These are phyloP conservation scores for Anastrepha ludens DNA, from an alignment of 1,140 invertebrate genomes.

Conservation along the genomic window DNA sequence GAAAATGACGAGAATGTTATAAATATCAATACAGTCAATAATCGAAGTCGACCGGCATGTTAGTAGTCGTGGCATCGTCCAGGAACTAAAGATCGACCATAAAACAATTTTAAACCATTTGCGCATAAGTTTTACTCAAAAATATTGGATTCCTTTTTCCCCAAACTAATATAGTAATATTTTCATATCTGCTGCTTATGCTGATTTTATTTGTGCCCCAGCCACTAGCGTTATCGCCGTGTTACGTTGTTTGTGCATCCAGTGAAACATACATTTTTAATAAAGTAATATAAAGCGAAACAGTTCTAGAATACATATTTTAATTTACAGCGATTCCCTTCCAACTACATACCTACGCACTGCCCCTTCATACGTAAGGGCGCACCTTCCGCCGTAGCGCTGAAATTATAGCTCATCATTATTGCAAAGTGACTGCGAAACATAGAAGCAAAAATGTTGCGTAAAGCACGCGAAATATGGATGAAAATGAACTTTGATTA, in stretches of 20 bases:
- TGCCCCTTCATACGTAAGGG: not conserved
- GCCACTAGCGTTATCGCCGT: not conserved
- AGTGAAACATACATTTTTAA: conserved; percentile 15
- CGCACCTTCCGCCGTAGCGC: not conserved
- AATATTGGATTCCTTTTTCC: too few relatives aligned
- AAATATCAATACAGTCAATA: too few relatives aligned
- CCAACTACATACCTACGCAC: not conserved
- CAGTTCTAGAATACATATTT: conserved; percentile 15
- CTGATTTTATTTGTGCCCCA: too few relatives aligned
- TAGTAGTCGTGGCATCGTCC: too few relatives aligned
- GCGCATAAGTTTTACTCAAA: too few relatives aligned
- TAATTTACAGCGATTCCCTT: not conserved
- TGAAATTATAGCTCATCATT: not conserved
- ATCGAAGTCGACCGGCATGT: too few relatives aligned
- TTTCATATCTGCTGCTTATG: not conserved
- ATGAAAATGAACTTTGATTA: not conserved
- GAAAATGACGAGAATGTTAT: too few relatives aligned
- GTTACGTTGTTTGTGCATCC: not conserved
- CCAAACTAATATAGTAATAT: not conserved
- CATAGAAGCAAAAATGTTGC: not conserved
- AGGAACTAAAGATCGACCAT: too few relatives aligned
- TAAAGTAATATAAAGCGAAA: conserved; percentile 33
- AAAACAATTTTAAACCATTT: too few relatives aligned
- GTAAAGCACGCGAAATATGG: not conserved
- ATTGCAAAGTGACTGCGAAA: not conserved